Conservation (phyloP, 2,888 invertebrate species). For the Spilarctia lutea region DNA sequence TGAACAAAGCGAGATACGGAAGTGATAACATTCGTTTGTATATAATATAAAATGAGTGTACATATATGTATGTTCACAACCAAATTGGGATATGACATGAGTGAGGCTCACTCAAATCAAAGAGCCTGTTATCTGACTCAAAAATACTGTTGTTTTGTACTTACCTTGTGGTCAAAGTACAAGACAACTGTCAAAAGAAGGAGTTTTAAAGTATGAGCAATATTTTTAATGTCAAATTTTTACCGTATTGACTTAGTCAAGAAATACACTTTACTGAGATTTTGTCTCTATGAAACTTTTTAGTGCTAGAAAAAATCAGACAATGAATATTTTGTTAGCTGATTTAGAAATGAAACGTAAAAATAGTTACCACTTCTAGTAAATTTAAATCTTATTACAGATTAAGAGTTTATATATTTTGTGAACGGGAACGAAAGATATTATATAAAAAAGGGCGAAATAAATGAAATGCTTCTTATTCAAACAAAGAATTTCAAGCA, state of each 20-base stretch:
- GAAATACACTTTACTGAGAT: not conserved
- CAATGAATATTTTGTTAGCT: too few relatives aligned
- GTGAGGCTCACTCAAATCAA: not conserved
- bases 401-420: conserved; percentile 12
- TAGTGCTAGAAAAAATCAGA: not conserved
- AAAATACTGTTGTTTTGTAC: not conserved
- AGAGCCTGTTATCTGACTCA: not conserved
- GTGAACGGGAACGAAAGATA: not conserved
- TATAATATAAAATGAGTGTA: not conserved
- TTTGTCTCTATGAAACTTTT: not conserved
- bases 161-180: not conserved
- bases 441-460: not conserved
- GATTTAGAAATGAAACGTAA: not conserved
- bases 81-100: not conserved
- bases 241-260: not conserved
- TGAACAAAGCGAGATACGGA: not conserved
- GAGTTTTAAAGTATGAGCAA: not conserved
- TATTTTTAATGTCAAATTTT: not conserved
- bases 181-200: not conserved
- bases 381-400: not conserved
- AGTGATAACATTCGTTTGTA: not conserved
- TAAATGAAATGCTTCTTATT: not conserved
- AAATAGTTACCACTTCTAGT: not conserved
- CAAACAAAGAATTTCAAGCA: conserved; percentile 5
- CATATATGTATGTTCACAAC: not conserved